Percentiles rank a stretch among this genome's conserved stretches.
Evolutionary conservation across 2,797 vertebrate species (phyloP).

Genomic region (Hippocampus kuda): DNA sequence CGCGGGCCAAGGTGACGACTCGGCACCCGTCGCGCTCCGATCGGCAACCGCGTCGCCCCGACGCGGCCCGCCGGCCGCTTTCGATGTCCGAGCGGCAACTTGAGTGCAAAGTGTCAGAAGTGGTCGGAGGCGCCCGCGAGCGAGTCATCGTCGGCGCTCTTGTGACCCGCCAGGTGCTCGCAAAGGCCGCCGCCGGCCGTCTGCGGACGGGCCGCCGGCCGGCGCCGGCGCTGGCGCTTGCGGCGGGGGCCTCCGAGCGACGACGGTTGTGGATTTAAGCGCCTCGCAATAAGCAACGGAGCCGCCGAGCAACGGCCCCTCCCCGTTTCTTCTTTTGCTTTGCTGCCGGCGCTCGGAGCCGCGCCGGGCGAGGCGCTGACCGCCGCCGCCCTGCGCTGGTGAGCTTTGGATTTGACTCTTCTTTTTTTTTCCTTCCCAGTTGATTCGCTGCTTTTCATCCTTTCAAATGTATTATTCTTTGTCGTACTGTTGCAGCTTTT

Average conservation of each 20-base stretch:
- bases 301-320: constrained; percentile 30
- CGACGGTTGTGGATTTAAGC: constrained; percentile 70
- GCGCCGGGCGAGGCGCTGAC: constrained; percentile 23
- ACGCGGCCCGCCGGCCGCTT: neutral
- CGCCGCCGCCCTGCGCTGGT: constrained; percentile 56
- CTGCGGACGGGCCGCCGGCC: constrained; percentile 34
- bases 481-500: no score
- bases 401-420: constrained; percentile 25
- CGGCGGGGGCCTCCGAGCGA: constrained; percentile 61
- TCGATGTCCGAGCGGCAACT: neutral
- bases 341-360: constrained; percentile 44
- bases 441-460: no score
- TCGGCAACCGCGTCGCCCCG: no score
- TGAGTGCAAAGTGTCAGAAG: neutral
- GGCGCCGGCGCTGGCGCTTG: constrained; percentile 11
- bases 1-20: constrained; percentile 32
- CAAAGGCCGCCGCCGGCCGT: constrained; percentile 38
- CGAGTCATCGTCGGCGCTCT: neutral
- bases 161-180: constrained; percentile 27
- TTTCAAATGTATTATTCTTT: no score
- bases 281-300: constrained; percentile 68
- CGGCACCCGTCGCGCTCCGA: no score
- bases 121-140: no score
- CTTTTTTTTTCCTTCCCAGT: no score
- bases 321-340: constrained; percentile 30